A percentile compares a stretch with the other conserved stretches of the same genome.
These are phyloP conservation scores for Melanotaenia duboulayi DNA, from an alignment of 2,113 vertebrate species.

Conservation along the genomic window DNA sequence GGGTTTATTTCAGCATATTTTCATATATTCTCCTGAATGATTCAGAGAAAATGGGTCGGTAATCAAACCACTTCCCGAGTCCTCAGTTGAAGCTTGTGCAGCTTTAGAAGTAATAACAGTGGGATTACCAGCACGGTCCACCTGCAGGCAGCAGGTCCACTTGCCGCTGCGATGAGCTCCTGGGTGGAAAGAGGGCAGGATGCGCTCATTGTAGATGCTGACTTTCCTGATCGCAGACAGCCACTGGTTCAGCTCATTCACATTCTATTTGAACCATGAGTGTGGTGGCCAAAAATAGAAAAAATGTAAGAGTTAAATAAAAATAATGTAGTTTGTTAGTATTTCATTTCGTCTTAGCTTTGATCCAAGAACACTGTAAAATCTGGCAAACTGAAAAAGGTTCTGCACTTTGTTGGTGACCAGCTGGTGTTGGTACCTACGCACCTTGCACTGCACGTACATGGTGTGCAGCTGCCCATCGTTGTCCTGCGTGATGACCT, in stretches of 20 bases:
- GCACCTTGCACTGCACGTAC: conserved; percentile 95
- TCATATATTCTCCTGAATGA: background rate
- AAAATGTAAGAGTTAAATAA: background rate
- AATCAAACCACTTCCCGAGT: background rate
- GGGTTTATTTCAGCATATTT: background rate
- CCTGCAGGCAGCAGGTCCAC: conserved; percentile 92
- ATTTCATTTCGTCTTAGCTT: background rate
- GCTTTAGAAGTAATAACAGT: conserved; percentile 21
- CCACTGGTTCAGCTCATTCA: conserved; percentile 94
- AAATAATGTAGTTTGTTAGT: background rate
- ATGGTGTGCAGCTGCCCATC: conserved; percentile 82
- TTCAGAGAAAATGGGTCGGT: background rate
- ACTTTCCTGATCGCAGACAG: conserved; percentile 89
- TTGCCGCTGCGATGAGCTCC: conserved; percentile 86
- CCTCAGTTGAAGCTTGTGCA: background rate
- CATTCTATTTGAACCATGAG: conserved; percentile 78
- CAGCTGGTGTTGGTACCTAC: conserved; percentile 18
- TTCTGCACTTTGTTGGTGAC: conserved; percentile 18
- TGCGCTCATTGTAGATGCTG: conserved; percentile 86
- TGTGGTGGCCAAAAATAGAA: background rate
- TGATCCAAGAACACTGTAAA: background rate
- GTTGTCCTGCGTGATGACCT: conserved; percentile 87
- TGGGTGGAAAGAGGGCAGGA: conserved; percentile 87
- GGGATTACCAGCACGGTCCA: conserved; percentile 80
- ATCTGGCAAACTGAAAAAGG: background rate